A percentile compares a stretch with the other conserved stretches of the same genome.
Evolutionary conservation across 2,797 vertebrate species (phyloP).

Genomic region (Taeniopygia guttata): DNA sequence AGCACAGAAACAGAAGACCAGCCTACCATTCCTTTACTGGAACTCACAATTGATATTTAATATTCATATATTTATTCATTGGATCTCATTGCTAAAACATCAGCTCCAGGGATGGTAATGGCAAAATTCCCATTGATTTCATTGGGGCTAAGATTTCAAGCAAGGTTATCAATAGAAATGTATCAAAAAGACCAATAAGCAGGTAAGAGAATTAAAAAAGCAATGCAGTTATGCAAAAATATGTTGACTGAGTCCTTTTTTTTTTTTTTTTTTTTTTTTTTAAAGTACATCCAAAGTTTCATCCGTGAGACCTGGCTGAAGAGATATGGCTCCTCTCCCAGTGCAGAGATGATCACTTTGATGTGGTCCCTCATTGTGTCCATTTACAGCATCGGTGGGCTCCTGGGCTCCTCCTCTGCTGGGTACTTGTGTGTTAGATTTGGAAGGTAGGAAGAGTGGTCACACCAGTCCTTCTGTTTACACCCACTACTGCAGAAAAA

Average conservation of each 20-base stretch:
- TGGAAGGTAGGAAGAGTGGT: constrained; percentile 78
- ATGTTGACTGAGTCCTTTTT: not conserved
- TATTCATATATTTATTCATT: not conserved
- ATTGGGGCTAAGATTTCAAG: not conserved
- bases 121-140: not conserved
- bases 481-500: not conserved
- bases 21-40: not conserved
- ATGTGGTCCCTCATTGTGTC: constrained; percentile 84
- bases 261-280: not conserved
- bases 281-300: constrained; percentile 82
- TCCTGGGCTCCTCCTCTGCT: constrained; percentile 73
- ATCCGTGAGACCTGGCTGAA: constrained; percentile 80
- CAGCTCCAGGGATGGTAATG: not conserved
- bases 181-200: not conserved
- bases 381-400: constrained; percentile 75
- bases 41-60: not conserved
- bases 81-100: not conserved
- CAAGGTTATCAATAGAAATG: not conserved
- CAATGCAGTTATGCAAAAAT: not conserved
- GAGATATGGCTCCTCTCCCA: constrained; percentile 69
- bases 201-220: not conserved
- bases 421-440: constrained; percentile 68
- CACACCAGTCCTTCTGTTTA: not conserved
- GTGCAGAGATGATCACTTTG: constrained; percentile 70
- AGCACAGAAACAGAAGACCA: not conserved